These are phyloP conservation scores for Acromyrmex heyeri DNA, from an alignment of 1,140 invertebrate species.

Conservation along the genomic window DNA sequence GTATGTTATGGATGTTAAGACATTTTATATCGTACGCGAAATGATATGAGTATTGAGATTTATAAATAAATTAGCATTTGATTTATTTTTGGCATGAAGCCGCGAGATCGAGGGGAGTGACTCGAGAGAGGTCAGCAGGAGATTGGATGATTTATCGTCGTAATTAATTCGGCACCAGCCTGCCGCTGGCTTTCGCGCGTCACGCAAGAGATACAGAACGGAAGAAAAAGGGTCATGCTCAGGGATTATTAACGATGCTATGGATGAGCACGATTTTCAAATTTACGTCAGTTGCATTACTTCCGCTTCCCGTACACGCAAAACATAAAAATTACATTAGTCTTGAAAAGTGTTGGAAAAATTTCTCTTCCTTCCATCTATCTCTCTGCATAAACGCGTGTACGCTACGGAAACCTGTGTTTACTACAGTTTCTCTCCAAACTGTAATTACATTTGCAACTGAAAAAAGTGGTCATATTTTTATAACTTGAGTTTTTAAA, in stretches of 20 bases:
- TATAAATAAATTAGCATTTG: constrained; percentile 65
- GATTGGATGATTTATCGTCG: constrained; percentile 72
- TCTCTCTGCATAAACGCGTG: not conserved
- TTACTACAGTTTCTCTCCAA: constrained; percentile 32
- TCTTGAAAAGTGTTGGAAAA: constrained; percentile 2
- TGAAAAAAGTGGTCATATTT: constrained; percentile 32
- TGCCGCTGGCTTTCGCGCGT: constrained; percentile 59
- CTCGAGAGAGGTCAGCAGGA: constrained; percentile 35
- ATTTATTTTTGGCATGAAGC: constrained; percentile 56
- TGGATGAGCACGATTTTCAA: constrained; percentile 54
- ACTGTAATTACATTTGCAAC: constrained; percentile 49
- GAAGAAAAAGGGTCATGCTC: constrained; percentile 53
- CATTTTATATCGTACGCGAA: no score
- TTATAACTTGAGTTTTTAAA: constrained; percentile 31
- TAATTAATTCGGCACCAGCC: constrained; percentile 70
- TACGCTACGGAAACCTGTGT: constrained; percentile 16
- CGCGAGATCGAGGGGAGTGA: constrained; percentile 25
- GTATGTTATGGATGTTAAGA: not conserved
- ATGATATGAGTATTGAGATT: not conserved
- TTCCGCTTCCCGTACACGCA: not conserved
- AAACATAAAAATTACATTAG: constrained; percentile 60
- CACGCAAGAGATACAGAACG: constrained; percentile 28
- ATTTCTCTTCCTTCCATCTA: constrained; percentile 12
- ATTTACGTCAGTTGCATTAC: constrained; percentile 46
- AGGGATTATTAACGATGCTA: constrained; percentile 71